These are phyloP conservation scores for Platynereis dumerilii DNA, from an alignment of 2,888 invertebrate genomes.

Conservation along the genomic window DNA sequence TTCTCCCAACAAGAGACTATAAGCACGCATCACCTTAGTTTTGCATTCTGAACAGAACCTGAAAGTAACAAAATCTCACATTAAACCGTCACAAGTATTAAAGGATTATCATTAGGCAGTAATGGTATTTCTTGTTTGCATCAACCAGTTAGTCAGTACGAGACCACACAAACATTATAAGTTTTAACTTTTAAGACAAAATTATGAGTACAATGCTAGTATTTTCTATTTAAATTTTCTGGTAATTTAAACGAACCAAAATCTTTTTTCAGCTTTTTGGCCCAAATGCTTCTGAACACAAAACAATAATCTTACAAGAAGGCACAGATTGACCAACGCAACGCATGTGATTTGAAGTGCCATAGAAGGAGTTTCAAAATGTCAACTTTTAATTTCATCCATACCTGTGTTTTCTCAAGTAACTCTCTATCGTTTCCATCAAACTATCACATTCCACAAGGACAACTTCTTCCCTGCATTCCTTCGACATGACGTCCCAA, in stretches of 20 bases:
- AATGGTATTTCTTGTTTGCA: background rate
- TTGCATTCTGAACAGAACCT: slow-evolving; percentile 91
- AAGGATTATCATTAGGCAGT: background rate
- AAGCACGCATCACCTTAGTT: slow-evolving; percentile 86
- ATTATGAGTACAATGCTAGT: too few relatives aligned
- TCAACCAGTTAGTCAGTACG: too few relatives aligned
- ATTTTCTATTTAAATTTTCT: too few relatives aligned
- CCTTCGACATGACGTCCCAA: slow-evolving; percentile 68
- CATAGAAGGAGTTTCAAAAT: background rate
- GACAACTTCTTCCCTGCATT: slow-evolving; percentile 71
- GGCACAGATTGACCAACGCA: too few relatives aligned
- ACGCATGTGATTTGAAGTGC: too few relatives aligned
- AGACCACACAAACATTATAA: too few relatives aligned
- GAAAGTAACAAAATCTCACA: background rate
- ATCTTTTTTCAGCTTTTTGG: too few relatives aligned
- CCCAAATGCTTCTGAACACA: too few relatives aligned
- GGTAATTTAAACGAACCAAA: too few relatives aligned
- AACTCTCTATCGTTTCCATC: slow-evolving; percentile 85
- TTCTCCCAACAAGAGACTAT: slow-evolving; percentile 79
- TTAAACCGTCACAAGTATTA: background rate
- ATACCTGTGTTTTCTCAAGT: slow-evolving; percentile 85
- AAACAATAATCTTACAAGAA: too few relatives aligned
- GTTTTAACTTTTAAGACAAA: too few relatives aligned
- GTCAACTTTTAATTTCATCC: slow-evolving; percentile 13
- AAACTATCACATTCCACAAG: slow-evolving; percentile 85